Evolutionary conservation across 2,797 vertebrate genomes (phyloP), one percentile per base, ranked within the genome.

Genomic region (Rhadinocentrus ornatus): DNA sequence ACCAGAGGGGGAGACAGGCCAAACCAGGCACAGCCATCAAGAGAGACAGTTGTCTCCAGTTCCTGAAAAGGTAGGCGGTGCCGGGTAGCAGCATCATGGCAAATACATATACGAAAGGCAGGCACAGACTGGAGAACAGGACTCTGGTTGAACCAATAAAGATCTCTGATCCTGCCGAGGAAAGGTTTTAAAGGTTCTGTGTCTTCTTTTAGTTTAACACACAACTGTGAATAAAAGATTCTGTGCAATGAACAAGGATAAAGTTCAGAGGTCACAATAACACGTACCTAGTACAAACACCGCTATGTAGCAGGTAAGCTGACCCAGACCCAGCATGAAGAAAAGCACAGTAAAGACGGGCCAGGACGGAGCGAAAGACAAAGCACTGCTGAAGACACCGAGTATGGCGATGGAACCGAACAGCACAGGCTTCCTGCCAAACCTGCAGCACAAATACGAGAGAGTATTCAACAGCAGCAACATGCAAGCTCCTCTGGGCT

Each of bases 341-440:
- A 78, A 84, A 44, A 87, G 62, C 24, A 66, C 16, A 0, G 7
- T 69, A 62, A 89, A 86, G 71, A 89, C 1, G 0, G 83, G 73
- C 88, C 86, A 89, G 39, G 88, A 89, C 0, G 81, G 75, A 39
- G 85, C 85, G 0, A 86, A 84, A 8, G 83, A 70, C 64, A 82
- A 0, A 1, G 77, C 56, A 0, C 0, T 1, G 62, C 71, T 86
- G 77, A 80, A 90, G 69, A 89, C 0, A 15, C 75, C 80, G 1
- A 87, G 32, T 0, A 62, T 0, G 22, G 35, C 0, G 0, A 78
- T 71, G 46, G 60, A 7, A 2, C 69, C 48, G 0, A 91, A 88
- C 46, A 91, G 34, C 11, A 81, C 80, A 0, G 84, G 88, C 63
- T 90, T 91, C 81, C 89, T 86, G 55, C 89, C 90, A 65, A 88